Evolutionary conservation across 2,113 vertebrate genomes (phyloP).

Genomic region (Vanacampus margaritifer): DNA sequence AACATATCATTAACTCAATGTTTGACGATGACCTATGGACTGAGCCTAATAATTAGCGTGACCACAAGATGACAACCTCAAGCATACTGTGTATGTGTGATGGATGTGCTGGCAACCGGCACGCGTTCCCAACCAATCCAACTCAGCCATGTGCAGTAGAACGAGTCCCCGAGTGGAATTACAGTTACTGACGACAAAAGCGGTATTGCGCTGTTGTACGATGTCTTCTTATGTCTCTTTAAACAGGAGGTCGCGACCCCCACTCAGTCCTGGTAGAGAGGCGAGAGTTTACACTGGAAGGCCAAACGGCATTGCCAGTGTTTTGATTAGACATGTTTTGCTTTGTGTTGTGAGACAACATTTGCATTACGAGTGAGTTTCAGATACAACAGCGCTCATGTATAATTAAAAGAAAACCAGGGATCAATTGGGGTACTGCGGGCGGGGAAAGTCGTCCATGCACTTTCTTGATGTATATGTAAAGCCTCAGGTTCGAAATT

Average conservation of each 20-base stretch:
- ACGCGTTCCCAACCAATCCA: not conserved
- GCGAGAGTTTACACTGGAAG: slow-evolving; percentile 51
- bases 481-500: too few relatives aligned
- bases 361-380: too few relatives aligned
- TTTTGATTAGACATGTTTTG: too few relatives aligned
- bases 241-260: slow-evolving; percentile 49
- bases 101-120: not conserved
- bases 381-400: too few relatives aligned
- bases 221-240: not conserved
- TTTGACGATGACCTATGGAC: not conserved
- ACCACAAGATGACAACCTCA: not conserved
- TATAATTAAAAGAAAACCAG: too few relatives aligned
- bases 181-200: not conserved
- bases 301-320: slow-evolving; percentile 35
- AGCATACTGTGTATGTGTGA: not conserved
- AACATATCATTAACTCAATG: not conserved
- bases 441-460: too few relatives aligned
- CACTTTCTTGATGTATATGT: too few relatives aligned
- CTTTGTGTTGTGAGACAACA: too few relatives aligned
- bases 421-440: too few relatives aligned
- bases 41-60: not conserved
- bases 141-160: not conserved
- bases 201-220: not conserved
- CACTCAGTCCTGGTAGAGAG: slow-evolving; percentile 19
- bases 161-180: not conserved